Evolutionary conservation across 2,888 invertebrate species (phyloP).

Genomic region (Lasioglossum figueresi): DNA sequence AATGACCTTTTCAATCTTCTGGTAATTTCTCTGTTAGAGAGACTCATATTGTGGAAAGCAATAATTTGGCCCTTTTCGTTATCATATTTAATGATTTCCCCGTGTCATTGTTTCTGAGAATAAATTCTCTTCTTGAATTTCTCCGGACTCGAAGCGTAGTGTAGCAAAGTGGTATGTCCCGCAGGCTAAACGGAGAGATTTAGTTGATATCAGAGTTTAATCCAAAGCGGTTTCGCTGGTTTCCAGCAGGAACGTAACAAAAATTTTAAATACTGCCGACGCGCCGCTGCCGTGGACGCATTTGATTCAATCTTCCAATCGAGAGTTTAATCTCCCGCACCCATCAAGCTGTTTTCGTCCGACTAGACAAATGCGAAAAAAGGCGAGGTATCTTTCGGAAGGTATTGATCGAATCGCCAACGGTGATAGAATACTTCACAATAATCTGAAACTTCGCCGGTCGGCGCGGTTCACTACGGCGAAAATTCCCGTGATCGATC

Average conservation of each 20-base stretch:
- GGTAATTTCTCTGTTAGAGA: no score
- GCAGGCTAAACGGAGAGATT: background rate
- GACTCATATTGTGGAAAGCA: no score
- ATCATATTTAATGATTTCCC: no score
- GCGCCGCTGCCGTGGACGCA: background rate
- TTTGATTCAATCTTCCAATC: slow-evolving; percentile 28
- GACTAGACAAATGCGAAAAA: slow-evolving; percentile 32
- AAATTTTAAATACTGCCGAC: background rate
- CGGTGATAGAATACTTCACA: slow-evolving; percentile 40
- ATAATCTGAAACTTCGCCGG: slow-evolving; percentile 19
- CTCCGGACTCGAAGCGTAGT: no score
- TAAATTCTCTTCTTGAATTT: no score
- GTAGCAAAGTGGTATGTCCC: background rate
- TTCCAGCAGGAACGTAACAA: background rate
- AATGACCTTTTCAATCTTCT: no score
- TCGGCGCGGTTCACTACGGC: background rate
- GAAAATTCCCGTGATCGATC: slow-evolving; percentile 16
- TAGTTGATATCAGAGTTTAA: background rate
- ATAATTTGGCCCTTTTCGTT: no score
- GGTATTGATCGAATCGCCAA: slow-evolving; percentile 50
- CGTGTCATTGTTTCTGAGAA: no score
- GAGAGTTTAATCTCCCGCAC: slow-evolving; percentile 10
- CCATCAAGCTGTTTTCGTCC: slow-evolving; percentile 21
- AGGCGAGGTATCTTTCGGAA: slow-evolving; percentile 35
- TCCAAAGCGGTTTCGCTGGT: background rate